Conservation (phyloP, 2,797 vertebrate genomes). For the Sebastes kiyomatsui region DNA sequence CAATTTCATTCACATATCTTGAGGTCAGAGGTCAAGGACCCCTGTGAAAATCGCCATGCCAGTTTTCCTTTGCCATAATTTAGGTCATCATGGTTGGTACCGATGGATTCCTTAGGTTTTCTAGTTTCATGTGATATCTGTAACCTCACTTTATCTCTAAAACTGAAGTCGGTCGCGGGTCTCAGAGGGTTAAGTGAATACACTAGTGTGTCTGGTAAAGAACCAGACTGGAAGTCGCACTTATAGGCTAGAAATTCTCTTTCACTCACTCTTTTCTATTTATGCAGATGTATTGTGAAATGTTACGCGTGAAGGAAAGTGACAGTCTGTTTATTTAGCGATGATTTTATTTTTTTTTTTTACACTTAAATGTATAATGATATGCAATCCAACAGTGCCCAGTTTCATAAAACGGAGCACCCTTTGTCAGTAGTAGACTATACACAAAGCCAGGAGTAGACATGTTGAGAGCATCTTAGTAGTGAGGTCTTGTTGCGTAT, state of each 20-base stretch:
- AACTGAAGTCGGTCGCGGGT: too few species aligned
- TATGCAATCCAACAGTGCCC: constrained; percentile 80
- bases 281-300: constrained; percentile 56
- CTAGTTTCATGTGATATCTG: too few species aligned
- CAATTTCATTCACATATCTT: too few species aligned
- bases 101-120: too few species aligned
- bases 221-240: not conserved
- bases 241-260: constrained; percentile 21
- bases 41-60: too few species aligned
- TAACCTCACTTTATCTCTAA: too few species aligned
- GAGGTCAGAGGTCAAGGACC: too few species aligned
- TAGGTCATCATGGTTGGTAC: too few species aligned
- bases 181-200: constrained; percentile 14
- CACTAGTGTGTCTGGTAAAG: constrained; percentile 19
- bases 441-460: constrained; percentile 22
- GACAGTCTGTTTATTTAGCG: constrained; percentile 62
- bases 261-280: constrained; percentile 52
- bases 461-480: constrained; percentile 34
- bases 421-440: constrained; percentile 31
- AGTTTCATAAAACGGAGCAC: constrained; percentile 52
- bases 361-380: constrained; percentile 66
- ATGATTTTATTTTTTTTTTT: constrained; percentile 31
- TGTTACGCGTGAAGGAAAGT: constrained; percentile 64
- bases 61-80: too few species aligned
- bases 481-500: constrained; percentile 31